These are phyloP conservation scores for Diuraphis noxia DNA, from an alignment of 1,140 invertebrate species.

Conservation along the genomic window DNA sequence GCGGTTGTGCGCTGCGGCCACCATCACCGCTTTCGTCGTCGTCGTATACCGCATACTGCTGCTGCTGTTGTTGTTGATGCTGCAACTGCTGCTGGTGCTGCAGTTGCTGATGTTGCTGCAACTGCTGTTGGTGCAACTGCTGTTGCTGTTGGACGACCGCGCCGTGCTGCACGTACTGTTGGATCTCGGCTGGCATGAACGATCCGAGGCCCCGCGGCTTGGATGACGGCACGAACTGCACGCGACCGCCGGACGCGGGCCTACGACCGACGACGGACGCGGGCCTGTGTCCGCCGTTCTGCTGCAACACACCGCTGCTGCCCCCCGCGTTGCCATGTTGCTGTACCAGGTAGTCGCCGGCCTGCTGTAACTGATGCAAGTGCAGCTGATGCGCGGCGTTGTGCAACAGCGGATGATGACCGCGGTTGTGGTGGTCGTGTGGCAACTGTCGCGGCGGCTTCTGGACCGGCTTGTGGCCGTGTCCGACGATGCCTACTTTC, in stretches of 20 bases:
- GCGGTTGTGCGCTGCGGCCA: not conserved
- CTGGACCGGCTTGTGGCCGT: not conserved
- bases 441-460: not conserved
- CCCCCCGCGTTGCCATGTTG: not conserved
- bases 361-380: not conserved
- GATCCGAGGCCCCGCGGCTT: constrained; percentile 1
- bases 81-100: not conserved
- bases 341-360: not conserved
- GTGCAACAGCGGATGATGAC: not conserved
- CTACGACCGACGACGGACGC: not conserved
- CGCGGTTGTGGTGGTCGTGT: not conserved
- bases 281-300: not conserved
- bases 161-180: not conserved
- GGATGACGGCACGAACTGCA: constrained; percentile 32
- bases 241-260: not conserved
- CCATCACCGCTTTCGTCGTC: not conserved
- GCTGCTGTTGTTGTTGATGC: not conserved
- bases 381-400: not conserved
- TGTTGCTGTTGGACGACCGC: not conserved
- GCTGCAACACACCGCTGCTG: not conserved
- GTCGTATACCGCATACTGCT: not conserved
- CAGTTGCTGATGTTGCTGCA: not conserved
- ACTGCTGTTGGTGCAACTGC: not conserved
- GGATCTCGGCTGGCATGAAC: constrained; percentile 38
- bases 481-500: not conserved